Evolutionary conservation across 2,888 invertebrate species (phyloP).

Genomic region (Platynereis dumerilii): DNA sequence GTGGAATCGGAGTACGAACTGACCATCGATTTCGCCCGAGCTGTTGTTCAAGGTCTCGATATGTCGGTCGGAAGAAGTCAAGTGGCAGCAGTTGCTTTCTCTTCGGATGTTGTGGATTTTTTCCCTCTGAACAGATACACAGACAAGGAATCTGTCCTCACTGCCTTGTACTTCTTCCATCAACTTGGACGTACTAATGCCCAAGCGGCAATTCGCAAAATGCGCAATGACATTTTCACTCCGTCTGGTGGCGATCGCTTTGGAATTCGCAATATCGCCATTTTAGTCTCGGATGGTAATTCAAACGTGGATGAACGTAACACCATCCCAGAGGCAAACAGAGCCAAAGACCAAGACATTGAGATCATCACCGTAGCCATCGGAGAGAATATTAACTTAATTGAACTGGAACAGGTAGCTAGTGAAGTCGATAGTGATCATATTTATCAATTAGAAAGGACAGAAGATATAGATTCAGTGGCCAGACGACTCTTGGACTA

Average conservation of each 20-base stretch:
- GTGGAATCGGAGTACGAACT: conserved; percentile 7
- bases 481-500: not conserved
- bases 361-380: not conserved
- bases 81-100: conserved; percentile 5
- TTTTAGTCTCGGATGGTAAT: not conserved
- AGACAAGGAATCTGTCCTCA: not conserved
- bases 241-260: not conserved
- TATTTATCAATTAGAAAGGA: not conserved
- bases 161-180: conserved; percentile 1
- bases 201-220: not conserved
- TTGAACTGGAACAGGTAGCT: not conserved
- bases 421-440: not conserved
- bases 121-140: conserved; percentile 3
- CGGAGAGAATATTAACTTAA: not conserved
- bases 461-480: not conserved
- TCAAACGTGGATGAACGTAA: conserved; percentile 1
- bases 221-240: not conserved
- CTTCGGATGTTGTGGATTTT: not conserved
- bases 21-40: not conserved
- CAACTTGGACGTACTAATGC: not conserved
- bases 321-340: not conserved
- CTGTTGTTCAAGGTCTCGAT: not conserved
- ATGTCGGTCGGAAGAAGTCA: not conserved
- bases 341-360: not conserved
- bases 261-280: not conserved